Base-by-base conservation (phyloP, 2,888 invertebrate genomes). In the Drepanosiphum platanoidis region DNA sequence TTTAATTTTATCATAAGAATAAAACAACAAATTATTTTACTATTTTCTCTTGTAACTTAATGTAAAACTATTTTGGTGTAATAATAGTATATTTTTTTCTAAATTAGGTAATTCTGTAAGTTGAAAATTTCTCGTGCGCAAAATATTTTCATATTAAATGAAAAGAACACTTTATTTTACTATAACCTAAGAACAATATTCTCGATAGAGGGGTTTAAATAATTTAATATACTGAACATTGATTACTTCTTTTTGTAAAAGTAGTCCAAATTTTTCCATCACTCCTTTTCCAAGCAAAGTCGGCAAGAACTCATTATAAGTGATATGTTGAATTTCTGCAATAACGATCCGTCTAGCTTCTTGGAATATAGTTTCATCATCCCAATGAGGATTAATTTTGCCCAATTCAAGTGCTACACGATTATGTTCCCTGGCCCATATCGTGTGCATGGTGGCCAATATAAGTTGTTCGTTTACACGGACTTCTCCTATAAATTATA, bases 361-460 rank as follows among this genome's bases (percentile, higher is more conserved):
- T 89, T 97, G 97, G 92, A 94, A 97, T 0, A 97, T 90, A 0
- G 94, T 96, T 90, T 97, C 97, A 88, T 97, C 97, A 89, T 97
- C 95, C 97, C 97, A 97, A 89, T 96, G 96, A 0, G 96, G 96
- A 90, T 97, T 97, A 9, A 97, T 92, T 75, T 92, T 92, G 0
- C 94, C 92, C 71, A 98, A 90, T 18, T 91, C 94, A 77, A 92
- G 92, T 0, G 97, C 97, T 0, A 96, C 90, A 86, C 96, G 92
- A 90, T 98, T 98, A 90, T 98, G 97, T 89, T 97, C 96, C 86
- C 97, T 91, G 0, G 97, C 95, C 94, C 96, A 94, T 66, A 97
- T 90, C 0, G 96, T 96, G 89, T 97, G 97, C 96, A 97, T 96
- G 87, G 96, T 95, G 0, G 97, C 94, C 86, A 97, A 90, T 0